A percentile compares a stretch with the other conserved stretches of the same genome.
Evolutionary conservation across 2,888 invertebrate genomes (phyloP).

Genomic region (Melanophora roralis): DNA sequence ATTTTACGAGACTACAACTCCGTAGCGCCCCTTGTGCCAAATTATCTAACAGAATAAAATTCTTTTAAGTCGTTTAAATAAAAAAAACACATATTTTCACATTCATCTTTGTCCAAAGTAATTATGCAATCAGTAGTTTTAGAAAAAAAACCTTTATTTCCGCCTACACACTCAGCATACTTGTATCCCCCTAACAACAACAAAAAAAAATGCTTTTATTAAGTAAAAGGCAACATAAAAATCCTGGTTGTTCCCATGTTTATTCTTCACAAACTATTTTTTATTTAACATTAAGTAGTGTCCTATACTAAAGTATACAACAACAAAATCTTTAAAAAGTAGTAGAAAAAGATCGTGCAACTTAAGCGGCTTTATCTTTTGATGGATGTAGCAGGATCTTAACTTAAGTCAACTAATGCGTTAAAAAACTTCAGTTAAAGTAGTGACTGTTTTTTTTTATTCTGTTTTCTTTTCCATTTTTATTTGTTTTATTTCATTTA

Average conservation of each 20-base stretch:
- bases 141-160: conserved; percentile 51
- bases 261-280: conserved; percentile 39
- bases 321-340: conserved; percentile 15
- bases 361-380: conserved; percentile 61
- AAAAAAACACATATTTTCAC: conserved; percentile 30
- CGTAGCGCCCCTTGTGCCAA: too few relatives aligned
- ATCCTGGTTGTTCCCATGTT: conserved; percentile 11
- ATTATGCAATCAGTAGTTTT: conserved; percentile 58
- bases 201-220: conserved; percentile 44
- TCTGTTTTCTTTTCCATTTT: conserved; percentile 11
- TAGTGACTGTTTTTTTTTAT: not conserved
- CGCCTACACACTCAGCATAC: conserved; percentile 42
- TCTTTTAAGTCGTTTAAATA: conserved; percentile 24
- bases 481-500: conserved; percentile 28
- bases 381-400: conserved; percentile 62
- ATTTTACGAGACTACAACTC: too few relatives aligned
- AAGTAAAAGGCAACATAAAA: conserved; percentile 20
- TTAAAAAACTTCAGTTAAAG: conserved; percentile 57
- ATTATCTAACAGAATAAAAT: not conserved
- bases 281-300: conserved; percentile 23
- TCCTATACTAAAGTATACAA: conserved; percentile 9
- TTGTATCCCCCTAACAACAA: not conserved
- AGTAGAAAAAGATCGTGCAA: conserved; percentile 52
- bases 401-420: conserved; percentile 60
- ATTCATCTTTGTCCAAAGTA: conserved; percentile 59